phyloP scores from a whole-genome alignment of 2,797 vertebrate species.

The Etheostoma nigrum region DNA sequence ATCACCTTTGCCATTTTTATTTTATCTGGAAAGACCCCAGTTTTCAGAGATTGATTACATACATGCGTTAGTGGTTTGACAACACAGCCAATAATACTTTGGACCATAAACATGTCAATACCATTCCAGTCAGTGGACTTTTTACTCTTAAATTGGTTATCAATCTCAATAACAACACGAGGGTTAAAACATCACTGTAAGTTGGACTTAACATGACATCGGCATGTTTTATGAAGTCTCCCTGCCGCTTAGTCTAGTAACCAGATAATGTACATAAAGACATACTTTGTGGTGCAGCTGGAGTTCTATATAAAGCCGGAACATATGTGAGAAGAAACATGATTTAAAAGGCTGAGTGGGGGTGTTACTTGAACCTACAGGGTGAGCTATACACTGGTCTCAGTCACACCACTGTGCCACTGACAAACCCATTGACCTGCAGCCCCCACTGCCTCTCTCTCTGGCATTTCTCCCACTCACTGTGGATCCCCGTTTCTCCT shows the following conservation, averaged over 20 bases:
- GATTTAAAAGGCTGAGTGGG: conserved; percentile 5
- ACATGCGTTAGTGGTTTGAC: no score
- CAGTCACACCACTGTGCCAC: conserved; percentile 29
- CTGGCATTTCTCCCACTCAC: neutral
- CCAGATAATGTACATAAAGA: neutral
- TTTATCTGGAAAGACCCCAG: no score
- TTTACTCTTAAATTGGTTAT: no score
- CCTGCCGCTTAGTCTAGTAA: neutral
- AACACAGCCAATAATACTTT: no score
- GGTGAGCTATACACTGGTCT: conserved; percentile 18
- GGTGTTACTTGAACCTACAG: conserved; percentile 48
- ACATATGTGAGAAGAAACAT: conserved; percentile 14
- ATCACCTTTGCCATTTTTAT: no score
- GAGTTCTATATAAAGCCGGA: neutral
- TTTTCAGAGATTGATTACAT: no score
- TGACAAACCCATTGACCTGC: conserved; percentile 31
- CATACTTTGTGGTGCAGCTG: neutral
- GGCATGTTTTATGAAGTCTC: neutral
- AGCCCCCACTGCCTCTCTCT: conserved; percentile 2
- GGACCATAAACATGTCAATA: no score
- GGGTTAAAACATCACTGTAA: neutral
- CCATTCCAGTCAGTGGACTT: no score
- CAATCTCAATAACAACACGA: no score
- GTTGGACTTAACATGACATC: neutral
- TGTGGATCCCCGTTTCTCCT: neutral